Evolutionary conservation across 2,113 vertebrate species (phyloP).

Genomic region (Azemiops feae): DNA sequence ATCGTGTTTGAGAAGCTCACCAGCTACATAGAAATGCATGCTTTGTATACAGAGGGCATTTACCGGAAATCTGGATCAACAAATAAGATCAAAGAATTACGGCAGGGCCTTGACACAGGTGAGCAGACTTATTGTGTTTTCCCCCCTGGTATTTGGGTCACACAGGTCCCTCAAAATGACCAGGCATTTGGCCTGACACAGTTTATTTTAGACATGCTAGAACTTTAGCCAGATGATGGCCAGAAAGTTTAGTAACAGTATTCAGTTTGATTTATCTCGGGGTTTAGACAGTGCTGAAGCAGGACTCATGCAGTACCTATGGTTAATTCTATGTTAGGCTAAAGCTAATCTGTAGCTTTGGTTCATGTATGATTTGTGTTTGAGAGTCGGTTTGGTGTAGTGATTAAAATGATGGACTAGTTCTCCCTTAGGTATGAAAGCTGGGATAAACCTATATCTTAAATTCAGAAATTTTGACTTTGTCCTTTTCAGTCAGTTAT

Average conservation of each 20-base stretch:
- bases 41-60: constrained; percentile 96
- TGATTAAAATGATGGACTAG: neutral
- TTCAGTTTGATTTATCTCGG: neutral
- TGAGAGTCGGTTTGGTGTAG: neutral
- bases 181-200: neutral
- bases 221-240: neutral
- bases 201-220: neutral
- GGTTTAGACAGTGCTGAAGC: neutral
- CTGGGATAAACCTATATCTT: neutral
- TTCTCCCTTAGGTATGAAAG: neutral
- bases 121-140: neutral
- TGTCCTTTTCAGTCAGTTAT: neutral
- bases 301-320: neutral
- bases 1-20: constrained; percentile 95
- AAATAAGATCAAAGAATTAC: constrained; percentile 97
- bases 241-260: neutral
- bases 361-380: neutral
- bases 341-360: neutral
- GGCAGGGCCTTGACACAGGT: constrained; percentile 92
- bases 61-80: constrained; percentile 95
- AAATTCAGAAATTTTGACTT: neutral
- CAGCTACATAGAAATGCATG: constrained; percentile 98
- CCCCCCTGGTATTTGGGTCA: too few species aligned
- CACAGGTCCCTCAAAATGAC: neutral
- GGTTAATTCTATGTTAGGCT: neutral